Evolutionary conservation across 2,888 invertebrate species (phyloP), one percentile per base, ranked within the genome.

Genomic region (Arrhopalites spinosus): DNA sequence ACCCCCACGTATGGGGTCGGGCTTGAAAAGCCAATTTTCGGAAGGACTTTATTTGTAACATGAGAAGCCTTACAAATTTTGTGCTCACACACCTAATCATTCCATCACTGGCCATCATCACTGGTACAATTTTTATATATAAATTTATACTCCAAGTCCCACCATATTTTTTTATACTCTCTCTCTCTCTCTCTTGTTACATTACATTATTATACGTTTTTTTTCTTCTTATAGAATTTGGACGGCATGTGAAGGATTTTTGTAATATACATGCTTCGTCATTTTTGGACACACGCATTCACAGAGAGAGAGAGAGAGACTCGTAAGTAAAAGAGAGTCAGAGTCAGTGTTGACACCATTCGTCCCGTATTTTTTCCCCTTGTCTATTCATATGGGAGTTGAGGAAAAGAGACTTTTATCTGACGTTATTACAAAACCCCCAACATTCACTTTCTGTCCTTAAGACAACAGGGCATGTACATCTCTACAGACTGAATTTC

Each of bases 361-460:
- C 56, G n/a, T n/a, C n/a, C 36, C 11, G 5, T 36, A 36, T 11
- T 36, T 36, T 11, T 36, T 36, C 11, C 36, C 11, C 36, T 36
- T 36, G 23, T 64, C 27, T 23, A 59, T 59, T 59, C 64, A 64
- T 17, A 64, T 64, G 64, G 64, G 64, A 64, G 29, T 64, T 20
- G 53, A 53, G 53, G 23, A 17, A 53, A 20, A 53, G n/a, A 53
- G 13, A 36, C 36, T 64, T 61, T 36, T 64, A 30, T 64, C 64
- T 30, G 27, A 64, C 64, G 43, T 64, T 64, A 64, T 64, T 64
- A 64, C 64, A 30, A 64, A 64, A 30, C 64, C 43, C 64, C 25
- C 59, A 59, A 25, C 25, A 36, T 11, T 36, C 36, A 36, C 36
- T 36, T 11, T 36, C 36, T 36, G 5, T 7, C 11, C 5, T 36